These are phyloP conservation scores for Odontomyia ornata DNA, from an alignment of 2,888 invertebrate genomes.

Conservation along the genomic window DNA sequence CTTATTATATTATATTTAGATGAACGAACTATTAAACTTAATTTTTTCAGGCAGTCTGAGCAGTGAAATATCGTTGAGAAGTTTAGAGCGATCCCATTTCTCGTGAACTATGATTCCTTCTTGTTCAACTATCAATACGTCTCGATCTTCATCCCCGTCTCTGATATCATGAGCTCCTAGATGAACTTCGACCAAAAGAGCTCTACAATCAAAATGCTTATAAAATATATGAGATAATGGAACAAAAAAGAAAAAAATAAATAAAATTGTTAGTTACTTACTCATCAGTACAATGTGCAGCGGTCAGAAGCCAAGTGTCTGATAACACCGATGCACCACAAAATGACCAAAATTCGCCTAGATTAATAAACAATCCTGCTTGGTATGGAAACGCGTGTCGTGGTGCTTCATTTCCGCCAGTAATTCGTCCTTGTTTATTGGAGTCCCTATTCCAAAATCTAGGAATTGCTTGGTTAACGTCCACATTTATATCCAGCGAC, in stretches of 20 bases:
- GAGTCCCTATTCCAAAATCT: too few relatives aligned
- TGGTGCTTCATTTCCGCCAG: slow-evolving; percentile 60
- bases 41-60: slow-evolving; percentile 58
- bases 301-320: slow-evolving; percentile 36
- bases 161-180: slow-evolving; percentile 63
- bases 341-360: slow-evolving; percentile 36
- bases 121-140: slow-evolving; percentile 60
- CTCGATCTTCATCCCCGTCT: slow-evolving; percentile 61
- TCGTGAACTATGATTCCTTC: slow-evolving; percentile 60
- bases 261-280: slow-evolving; percentile 43
- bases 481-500: too few relatives aligned
- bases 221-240: neutral
- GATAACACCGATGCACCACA: slow-evolving; percentile 40
- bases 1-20: neutral
- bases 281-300: slow-evolving; percentile 53
- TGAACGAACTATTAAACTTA: slow-evolving; percentile 57
- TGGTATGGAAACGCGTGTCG: slow-evolving; percentile 59
- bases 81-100: slow-evolving; percentile 60
- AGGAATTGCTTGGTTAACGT: too few relatives aligned
- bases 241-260: too few relatives aligned
- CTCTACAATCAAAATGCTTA: neutral
- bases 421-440: slow-evolving; percentile 56
- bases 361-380: slow-evolving; percentile 31
- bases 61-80: slow-evolving; percentile 62
- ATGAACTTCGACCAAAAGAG: slow-evolving; percentile 54